phyloP scores from a whole-genome alignment of 2,888 invertebrate species.

The Chaitophorus viminalis region DNA sequence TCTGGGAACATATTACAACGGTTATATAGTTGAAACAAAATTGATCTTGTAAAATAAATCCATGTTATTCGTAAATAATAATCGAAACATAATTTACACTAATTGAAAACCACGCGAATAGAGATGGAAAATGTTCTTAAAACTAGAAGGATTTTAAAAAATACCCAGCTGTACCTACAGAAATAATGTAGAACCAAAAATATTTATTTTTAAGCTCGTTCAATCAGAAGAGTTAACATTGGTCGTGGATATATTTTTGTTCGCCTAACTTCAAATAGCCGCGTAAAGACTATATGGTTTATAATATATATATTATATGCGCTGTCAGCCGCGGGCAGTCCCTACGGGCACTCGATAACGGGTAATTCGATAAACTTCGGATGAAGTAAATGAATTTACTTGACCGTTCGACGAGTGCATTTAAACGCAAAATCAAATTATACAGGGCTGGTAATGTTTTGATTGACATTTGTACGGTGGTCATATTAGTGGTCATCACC shows the following conservation, averaged over 20 bases:
- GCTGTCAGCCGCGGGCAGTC: constrained; percentile 34
- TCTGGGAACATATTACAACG: no score
- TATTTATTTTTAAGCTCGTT: not conserved
- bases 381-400: constrained; percentile 51
- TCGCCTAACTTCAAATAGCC: not conserved
- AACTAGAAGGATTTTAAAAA: no score
- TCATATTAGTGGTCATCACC: constrained; percentile 11
- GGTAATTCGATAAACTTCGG: constrained; percentile 58
- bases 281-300: not conserved
- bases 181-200: not conserved
- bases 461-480: constrained; percentile 48
- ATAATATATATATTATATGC: no score
- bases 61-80: no score
- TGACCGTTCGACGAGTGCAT: constrained; percentile 52
- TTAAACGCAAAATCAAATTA: constrained; percentile 58
- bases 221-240: not conserved
- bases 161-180: no score
- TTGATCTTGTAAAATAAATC: no score
- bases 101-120: no score
- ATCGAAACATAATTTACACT: no score
- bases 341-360: constrained; percentile 49
- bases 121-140: no score
- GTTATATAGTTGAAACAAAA: no score
- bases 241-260: not conserved
- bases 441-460: constrained; percentile 37